Conservation (phyloP, 2,797 vertebrate genomes). For the Acrossocheilus fasciatus region DNA sequence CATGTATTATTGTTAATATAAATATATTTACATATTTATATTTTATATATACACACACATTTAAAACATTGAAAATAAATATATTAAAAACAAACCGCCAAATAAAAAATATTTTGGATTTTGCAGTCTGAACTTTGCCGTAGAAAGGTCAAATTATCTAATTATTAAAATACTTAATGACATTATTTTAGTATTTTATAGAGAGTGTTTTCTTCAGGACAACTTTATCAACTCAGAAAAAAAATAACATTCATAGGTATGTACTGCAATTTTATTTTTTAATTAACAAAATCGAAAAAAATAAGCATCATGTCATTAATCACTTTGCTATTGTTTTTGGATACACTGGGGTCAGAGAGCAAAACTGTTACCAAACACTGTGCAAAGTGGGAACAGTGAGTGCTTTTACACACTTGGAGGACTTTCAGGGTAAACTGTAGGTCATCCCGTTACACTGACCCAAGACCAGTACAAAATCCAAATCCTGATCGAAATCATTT, state of each 20-base stretch:
- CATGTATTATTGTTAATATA: too few species aligned
- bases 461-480: constrained; percentile 4
- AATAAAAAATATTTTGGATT: neutral
- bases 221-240: neutral
- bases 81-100: neutral
- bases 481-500: neutral
- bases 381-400: neutral
- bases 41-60: too few species aligned
- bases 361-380: constrained; percentile 9
- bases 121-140: neutral
- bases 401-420: constrained; percentile 10
- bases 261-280: neutral
- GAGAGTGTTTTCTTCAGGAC: neutral
- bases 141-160: neutral
- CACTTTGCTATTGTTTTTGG: neutral
- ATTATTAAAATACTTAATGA: neutral
- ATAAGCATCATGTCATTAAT: neutral
- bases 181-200: neutral
- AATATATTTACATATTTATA: too few species aligned
- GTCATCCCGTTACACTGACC: constrained; percentile 18
- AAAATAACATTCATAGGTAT: neutral
- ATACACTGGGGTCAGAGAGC: neutral
- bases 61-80: neutral
- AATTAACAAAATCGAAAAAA: neutral
- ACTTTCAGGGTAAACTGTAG: neutral